phyloP scores from a whole-genome alignment of 2,113 vertebrate genomes.

The Takifugu bimaculatus region DNA sequence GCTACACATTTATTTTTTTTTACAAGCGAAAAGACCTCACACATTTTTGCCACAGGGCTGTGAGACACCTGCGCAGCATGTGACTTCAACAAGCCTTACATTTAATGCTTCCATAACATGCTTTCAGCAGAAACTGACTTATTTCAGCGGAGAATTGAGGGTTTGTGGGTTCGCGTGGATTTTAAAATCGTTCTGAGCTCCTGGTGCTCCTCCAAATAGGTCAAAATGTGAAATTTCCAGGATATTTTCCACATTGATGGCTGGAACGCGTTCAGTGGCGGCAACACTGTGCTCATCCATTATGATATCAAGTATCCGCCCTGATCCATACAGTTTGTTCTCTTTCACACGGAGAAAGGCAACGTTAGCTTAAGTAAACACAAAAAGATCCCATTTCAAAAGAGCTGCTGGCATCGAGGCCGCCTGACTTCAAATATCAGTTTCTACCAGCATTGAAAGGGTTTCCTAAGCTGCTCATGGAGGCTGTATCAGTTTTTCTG shows the following conservation, averaged over 20 bases:
- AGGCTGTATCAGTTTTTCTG: conserved; percentile 7
- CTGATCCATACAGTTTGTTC: background rate
- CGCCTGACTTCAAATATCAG: conserved; percentile 26
- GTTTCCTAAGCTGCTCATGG: conserved; percentile 27
- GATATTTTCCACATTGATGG: too few relatives aligned
- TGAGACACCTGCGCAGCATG: conserved; percentile 36
- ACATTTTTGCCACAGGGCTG: conserved; percentile 20
- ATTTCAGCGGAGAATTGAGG: background rate
- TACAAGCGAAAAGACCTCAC: conserved; percentile 44
- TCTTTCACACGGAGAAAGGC: conserved; percentile 19
- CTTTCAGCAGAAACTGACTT: conserved; percentile 11
- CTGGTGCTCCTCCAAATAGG: background rate
- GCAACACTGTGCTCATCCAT: background rate
- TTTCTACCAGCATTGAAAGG: conserved; percentile 33
- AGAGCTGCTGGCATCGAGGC: conserved; percentile 9
- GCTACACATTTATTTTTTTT: conserved; percentile 17
- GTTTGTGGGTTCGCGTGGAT: too few relatives aligned
- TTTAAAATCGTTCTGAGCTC: background rate
- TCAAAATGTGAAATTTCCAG: background rate
- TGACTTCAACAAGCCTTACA: conserved; percentile 36
- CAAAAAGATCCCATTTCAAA: conserved; percentile 33
- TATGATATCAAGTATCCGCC: background rate
- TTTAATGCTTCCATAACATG: conserved; percentile 5
- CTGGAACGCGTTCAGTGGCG: background rate
- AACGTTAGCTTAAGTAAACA: conserved; percentile 28